Conservation (phyloP, 2,888 invertebrate genomes). For the Notodonta ziczac region DNA sequence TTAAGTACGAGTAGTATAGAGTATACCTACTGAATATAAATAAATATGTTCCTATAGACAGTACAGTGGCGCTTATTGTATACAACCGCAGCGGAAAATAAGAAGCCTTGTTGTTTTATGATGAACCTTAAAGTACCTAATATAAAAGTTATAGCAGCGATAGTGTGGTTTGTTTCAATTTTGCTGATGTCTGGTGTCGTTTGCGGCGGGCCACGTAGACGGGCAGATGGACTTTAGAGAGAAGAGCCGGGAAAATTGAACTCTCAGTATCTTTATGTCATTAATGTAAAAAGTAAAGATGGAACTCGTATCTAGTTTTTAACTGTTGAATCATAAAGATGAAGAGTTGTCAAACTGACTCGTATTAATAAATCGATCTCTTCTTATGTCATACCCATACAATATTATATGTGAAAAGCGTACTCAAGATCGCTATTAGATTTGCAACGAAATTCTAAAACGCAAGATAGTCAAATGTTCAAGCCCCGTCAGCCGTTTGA, state of each 20-base stretch:
- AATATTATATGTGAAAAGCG: neutral
- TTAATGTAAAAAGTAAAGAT: neutral
- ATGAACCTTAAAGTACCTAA: too few relatives aligned
- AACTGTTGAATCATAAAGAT: neutral
- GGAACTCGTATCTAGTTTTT: neutral
- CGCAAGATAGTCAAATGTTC: neutral
- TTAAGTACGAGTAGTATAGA: too few relatives aligned
- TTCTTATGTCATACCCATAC: neutral
- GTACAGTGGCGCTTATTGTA: too few relatives aligned
- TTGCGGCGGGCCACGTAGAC: conserved; percentile 5
- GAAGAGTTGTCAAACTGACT: neutral
- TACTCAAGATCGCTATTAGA: too few relatives aligned
- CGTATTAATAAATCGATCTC: too few relatives aligned
- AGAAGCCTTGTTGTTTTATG: neutral
- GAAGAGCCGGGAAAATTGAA: neutral
- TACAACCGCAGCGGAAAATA: neutral
- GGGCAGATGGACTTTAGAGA: conserved; percentile 4
- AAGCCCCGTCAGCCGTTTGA: neutral
- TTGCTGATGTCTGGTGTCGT: conserved; percentile 3
- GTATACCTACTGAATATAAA: too few relatives aligned
- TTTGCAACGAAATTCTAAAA: too few relatives aligned
- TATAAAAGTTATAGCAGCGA: neutral
- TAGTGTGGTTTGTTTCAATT: conserved; percentile 5
- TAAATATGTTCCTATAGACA: too few relatives aligned
- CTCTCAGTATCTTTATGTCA: neutral